These are phyloP conservation scores for Choloepus didactylus DNA, from an alignment of 2,797 vertebrate genomes.

Conservation along the genomic window DNA sequence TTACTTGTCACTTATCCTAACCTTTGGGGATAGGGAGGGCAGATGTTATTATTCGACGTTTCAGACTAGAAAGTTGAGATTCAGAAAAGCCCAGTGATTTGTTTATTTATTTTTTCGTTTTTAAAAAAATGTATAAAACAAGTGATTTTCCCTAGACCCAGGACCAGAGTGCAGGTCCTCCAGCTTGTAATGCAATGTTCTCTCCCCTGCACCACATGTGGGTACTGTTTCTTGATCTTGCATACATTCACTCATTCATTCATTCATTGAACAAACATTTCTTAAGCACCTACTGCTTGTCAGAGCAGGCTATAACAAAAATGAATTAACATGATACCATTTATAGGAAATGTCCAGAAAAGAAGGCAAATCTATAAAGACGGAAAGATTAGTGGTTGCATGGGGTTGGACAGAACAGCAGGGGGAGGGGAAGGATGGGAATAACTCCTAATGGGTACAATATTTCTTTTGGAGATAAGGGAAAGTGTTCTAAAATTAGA, in stretches of 20 bases:
- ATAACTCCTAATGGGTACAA: not conserved
- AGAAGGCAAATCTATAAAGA: not conserved
- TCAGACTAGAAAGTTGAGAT: conserved; percentile 12
- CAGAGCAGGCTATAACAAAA: not conserved
- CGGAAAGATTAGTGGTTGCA: not conserved
- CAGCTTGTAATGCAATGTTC: not conserved
- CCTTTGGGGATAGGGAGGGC: not conserved
- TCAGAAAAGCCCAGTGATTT: not conserved
- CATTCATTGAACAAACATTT: not conserved
- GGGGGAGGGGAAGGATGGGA: not conserved
- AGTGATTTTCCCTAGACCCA: not conserved
- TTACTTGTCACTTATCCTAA: not conserved
- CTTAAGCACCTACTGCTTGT: not conserved
- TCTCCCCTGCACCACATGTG: not conserved
- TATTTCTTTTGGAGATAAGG: not conserved
- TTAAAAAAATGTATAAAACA: not conserved
- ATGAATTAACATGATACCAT: not conserved
- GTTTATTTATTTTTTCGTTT: no score
- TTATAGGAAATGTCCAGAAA: not conserved
- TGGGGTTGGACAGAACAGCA: not conserved
- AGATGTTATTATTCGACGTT: not conserved
- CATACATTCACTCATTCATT: no score
- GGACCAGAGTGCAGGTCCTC: not conserved
- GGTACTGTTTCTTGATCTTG: not conserved
- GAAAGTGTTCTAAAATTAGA: not conserved